Base-by-base conservation (phyloP, 1,140 invertebrate species). In the Drosophila bifasciata region DNA sequence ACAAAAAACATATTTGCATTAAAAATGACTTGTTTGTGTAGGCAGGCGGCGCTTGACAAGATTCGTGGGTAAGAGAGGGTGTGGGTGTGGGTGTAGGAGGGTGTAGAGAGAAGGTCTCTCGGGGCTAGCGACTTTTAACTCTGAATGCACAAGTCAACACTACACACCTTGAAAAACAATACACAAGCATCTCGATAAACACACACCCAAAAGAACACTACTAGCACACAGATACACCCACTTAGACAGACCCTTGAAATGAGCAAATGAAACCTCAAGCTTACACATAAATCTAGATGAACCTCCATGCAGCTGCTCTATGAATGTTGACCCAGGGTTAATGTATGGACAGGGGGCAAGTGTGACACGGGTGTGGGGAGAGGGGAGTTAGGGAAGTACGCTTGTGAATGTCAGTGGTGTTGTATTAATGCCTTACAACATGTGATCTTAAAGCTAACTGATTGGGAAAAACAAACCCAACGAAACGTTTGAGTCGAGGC, bases 21-120 rank as follows among this genome's bases (percentile, higher is more conserved):
- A 86, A 86, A 88, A 86, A 86, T 86, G 83, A 86, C 76, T 88
- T 86, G 83, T 83, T 86, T 86, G 78, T 78, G 81, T 76, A 76
- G 78, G 69, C 77, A 70, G 61, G 39, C 63, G 50, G 79, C 70
- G 44, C 68, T 46, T 61, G 51, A 62, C 60, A 53, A 23, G 45
- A 25, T 5, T 25, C 25, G 25, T 7, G 6, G 25, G 25, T 7
- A 25, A 25, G 28, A 28, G 1, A 3, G 3, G 25, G 8, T 8
- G 2, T 28, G 28, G 2, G 8, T 28, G 8, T 7, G 28, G 25
- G 7, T 28, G 25, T 9, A 8, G 8, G 3, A 3, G 2, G 9
- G 3, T 0, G 28, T 28, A 8, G 28, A 3, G n/a, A n/a, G n/a
- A n/a, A n/a, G n/a, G n/a, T n/a, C n/a, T n/a, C n/a, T n/a, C n/a